Percentiles rank a stretch among this genome's conserved stretches.
phyloP scores from a whole-genome alignment of 1,140 invertebrate species.

The Mizuhopecten yessoensis region DNA sequence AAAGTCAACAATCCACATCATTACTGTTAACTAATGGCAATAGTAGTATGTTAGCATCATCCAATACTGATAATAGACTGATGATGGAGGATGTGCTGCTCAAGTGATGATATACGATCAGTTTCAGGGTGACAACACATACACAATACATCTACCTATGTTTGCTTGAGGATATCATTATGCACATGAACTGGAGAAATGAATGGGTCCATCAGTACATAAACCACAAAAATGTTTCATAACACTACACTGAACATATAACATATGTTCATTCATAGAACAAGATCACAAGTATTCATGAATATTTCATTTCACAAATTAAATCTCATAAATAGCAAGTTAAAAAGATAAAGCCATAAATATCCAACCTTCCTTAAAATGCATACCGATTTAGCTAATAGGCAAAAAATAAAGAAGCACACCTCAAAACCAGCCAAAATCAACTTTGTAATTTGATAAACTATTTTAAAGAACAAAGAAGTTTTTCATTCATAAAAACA shows the following conservation, averaged over 20 bases:
- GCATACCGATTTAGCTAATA: too few species aligned
- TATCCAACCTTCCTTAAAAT: too few species aligned
- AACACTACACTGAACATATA: not conserved
- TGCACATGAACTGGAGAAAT: not conserved
- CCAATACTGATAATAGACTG: not conserved
- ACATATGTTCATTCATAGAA: not conserved
- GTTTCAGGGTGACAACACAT: not conserved
- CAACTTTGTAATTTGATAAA: too few species aligned
- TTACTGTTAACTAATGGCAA: not conserved
- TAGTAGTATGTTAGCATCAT: not conserved
- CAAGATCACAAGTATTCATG: not conserved
- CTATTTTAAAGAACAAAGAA: too few species aligned
- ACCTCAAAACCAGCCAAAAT: too few species aligned
- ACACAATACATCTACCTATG: not conserved
- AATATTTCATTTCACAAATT: too few species aligned
- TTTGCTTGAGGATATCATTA: not conserved
- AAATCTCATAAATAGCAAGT: too few species aligned
- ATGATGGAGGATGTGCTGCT: not conserved
- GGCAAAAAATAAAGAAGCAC: too few species aligned
- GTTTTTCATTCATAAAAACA: too few species aligned
- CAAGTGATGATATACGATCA: not conserved
- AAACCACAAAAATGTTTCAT: constrained; percentile 22
- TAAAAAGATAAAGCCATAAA: too few species aligned
- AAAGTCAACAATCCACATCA: not conserved
- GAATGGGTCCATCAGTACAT: not conserved